Percentiles rank a stretch among this genome's conserved stretches.
Evolutionary conservation across 2,797 vertebrate species (phyloP).

Genomic region (Hyperoplus lanceolatus): DNA sequence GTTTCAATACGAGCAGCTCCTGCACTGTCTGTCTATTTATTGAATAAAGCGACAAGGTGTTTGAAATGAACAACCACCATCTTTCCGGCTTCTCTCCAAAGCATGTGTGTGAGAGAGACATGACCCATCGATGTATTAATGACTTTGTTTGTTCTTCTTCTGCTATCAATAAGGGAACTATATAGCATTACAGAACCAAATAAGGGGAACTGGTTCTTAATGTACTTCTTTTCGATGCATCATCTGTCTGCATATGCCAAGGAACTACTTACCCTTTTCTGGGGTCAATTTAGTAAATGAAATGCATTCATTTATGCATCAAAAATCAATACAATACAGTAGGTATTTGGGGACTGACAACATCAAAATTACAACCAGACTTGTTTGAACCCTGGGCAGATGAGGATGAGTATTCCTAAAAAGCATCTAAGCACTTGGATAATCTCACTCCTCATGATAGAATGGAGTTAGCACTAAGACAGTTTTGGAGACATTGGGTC

Average conservation of each 20-base stretch:
- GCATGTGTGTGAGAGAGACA: not conserved
- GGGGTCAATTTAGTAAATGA: conserved; percentile 8
- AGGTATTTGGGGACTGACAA: not conserved
- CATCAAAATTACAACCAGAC: conserved; percentile 15
- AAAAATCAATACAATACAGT: not conserved
- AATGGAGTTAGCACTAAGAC: conserved; percentile 38
- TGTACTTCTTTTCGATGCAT: not conserved
- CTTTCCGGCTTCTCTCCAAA: not conserved
- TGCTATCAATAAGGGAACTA: conserved; percentile 9
- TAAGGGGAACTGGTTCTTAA: not conserved
- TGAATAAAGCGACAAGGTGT: not conserved
- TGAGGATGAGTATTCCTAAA: conserved; percentile 45
- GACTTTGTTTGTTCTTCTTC: not conserved
- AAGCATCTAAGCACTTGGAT: conserved; percentile 50
- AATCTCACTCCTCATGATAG: conserved; percentile 43
- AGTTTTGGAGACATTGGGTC: conserved; percentile 29
- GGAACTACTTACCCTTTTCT: not conserved
- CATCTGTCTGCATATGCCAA: conserved; percentile 15
- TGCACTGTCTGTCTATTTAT: not conserved
- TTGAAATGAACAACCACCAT: not conserved
- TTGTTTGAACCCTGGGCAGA: conserved; percentile 24
- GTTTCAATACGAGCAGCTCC: conserved; percentile 9
- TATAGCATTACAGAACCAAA: not conserved
- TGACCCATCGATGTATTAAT: not conserved
- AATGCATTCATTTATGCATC: conserved; percentile 7